Evolutionary conservation across 2,888 invertebrate species (phyloP).

Genomic region (Pinctada fucata): DNA sequence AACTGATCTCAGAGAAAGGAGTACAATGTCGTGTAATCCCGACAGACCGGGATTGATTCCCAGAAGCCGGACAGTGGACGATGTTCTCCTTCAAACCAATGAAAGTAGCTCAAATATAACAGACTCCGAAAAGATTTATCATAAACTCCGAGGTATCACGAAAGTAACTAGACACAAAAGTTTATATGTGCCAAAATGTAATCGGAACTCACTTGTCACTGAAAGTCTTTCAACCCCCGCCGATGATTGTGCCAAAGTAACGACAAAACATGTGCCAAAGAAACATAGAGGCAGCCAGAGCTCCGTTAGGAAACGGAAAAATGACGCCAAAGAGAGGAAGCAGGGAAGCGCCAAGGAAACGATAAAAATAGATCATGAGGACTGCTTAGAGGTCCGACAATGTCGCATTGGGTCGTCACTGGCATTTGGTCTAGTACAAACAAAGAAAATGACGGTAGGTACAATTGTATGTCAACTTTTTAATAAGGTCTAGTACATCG

Average conservation of each 20-base stretch:
- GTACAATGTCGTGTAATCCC: background rate
- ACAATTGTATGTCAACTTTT: background rate
- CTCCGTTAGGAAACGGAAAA: background rate
- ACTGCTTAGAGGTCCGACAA: conserved; percentile 45
- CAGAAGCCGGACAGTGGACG: background rate
- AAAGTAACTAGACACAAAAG: conserved; percentile 28
- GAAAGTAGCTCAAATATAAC: conserved; percentile 31
- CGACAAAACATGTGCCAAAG: background rate
- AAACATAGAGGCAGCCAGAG: background rate
- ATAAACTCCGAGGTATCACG: conserved; percentile 29
- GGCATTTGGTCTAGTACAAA: conserved; percentile 58
- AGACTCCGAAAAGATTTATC: conserved; percentile 37
- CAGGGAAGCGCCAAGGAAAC: background rate
- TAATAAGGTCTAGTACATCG: background rate
- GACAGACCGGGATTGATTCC: background rate
- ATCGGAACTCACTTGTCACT: background rate
- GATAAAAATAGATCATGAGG: background rate
- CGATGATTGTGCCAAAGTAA: background rate
- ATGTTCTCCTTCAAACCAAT: background rate
- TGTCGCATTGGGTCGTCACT: conserved; percentile 55
- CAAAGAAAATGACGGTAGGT: conserved; percentile 34
- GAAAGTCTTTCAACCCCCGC: background rate
- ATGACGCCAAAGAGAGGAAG: background rate
- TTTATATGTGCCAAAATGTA: conserved; percentile 4
- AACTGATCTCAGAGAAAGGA: background rate